These are phyloP conservation scores for Drosophila eohydei DNA, from an alignment of 2,888 invertebrate genomes.

Conservation along the genomic window DNA sequence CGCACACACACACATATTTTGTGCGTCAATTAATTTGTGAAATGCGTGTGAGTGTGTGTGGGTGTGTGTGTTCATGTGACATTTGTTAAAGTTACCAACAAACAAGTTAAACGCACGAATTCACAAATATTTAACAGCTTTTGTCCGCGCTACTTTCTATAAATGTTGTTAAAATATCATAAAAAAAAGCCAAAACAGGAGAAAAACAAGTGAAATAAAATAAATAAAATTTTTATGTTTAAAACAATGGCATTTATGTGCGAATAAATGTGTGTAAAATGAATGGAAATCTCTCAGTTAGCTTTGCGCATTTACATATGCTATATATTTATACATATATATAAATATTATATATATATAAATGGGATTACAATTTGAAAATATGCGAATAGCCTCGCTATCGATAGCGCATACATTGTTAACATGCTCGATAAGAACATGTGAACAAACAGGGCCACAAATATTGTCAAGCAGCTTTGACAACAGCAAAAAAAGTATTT, in stretches of 20 bases:
- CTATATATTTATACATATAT: neutral
- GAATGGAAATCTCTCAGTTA: conserved; percentile 11
- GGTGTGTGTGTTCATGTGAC: conserved; percentile 32
- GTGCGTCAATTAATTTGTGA: conserved; percentile 55
- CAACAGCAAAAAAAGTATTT: neutral
- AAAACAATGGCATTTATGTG: conserved; percentile 28
- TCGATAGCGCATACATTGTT: conserved; percentile 57
- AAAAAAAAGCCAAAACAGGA: conserved; percentile 4
- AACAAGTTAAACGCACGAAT: conserved; percentile 50
- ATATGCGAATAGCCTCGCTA: conserved; percentile 45
- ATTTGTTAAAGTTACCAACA: conserved; percentile 42
- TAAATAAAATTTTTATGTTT: conserved; percentile 4
- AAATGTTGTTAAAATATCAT: conserved; percentile 35
- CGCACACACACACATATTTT: conserved; percentile 11
- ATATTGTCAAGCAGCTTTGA: neutral
- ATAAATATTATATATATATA: conserved; percentile 5
- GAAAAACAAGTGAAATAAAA: conserved; percentile 1
- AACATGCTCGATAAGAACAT: conserved; percentile 51
- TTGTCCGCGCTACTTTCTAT: conserved; percentile 32
- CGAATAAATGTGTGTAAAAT: conserved; percentile 17
- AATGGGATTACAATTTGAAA: conserved; percentile 35
- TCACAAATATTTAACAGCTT: conserved; percentile 36
- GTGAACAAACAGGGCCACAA: conserved; percentile 5
- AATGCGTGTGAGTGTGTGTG: conserved; percentile 20
- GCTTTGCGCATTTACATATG: conserved; percentile 22